Evolutionary conservation across 2,888 invertebrate species (phyloP), one percentile per base, ranked within the genome.

Genomic region (Achlya flavicornis): DNA sequence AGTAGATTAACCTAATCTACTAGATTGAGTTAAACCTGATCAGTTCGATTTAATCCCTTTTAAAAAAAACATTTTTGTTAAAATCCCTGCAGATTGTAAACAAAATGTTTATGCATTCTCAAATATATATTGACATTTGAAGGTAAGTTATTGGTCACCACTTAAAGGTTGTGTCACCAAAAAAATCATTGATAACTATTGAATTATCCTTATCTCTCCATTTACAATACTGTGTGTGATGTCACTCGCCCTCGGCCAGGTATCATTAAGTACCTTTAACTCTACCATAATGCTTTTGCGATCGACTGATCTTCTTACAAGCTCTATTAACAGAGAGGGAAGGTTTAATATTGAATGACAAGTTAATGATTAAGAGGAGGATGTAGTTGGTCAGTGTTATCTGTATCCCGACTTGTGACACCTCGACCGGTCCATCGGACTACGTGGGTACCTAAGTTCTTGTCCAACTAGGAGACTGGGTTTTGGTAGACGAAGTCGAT

Each of bases 261-360:
- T 85, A 86, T 87, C 87, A 85, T 87, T 88, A 88, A 87, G 85
- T 86, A 83, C 85, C 82, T 83, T 81, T 83, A 80, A 77, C 73
- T 81, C 69, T 58, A 68, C 77, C 70, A 78, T 70, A 5, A 68
- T 73, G 63, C 59, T 65, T 65, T 61, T 57, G 59, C 64, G 32
- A 32, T 16, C 11, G 4, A 10, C 14, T 60, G 62, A 62, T 16
- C n/a, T 48, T 5, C 32, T 57, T 19, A 1, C 10, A 48, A 53
- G 19, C 53, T 53, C 19, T 53, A 19, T 53, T 53, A 7, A 10
- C 19, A 19, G 10, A 19, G 6, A 2, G 19, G 19, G 19, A 53
- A 19, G 19, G 53, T 4, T 19, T 53, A 53, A 53, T 19, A 53
- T 53, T 53, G 53, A 19, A 53, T 19, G 19, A n/a, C n/a, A 7